Percentiles rank a stretch among this genome's conserved stretches.
These are phyloP conservation scores for Cebidichthys violaceus DNA, from an alignment of 2,113 vertebrate species.

Conservation along the genomic window DNA sequence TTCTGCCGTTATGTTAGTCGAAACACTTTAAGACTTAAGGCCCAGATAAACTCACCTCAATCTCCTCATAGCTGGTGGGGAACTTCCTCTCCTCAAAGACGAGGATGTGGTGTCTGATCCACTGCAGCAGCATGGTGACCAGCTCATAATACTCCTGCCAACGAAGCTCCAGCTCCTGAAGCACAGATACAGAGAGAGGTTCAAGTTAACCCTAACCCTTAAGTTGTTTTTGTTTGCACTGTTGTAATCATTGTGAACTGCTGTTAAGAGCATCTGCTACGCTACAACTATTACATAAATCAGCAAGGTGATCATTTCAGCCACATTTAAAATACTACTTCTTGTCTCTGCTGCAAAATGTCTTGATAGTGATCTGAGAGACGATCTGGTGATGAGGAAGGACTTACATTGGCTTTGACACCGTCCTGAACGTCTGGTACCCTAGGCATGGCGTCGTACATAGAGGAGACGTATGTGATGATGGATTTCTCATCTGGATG, in stretches of 20 bases:
- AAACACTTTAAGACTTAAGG: not conserved
- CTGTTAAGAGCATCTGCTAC: not conserved
- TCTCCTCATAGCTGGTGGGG: slow-evolving; percentile 93
- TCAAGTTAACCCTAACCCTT: not conserved
- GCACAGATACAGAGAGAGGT: not conserved
- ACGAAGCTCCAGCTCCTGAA: slow-evolving; percentile 93
- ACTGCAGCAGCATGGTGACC: slow-evolving; percentile 92
- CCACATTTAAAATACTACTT: not conserved
- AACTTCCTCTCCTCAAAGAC: slow-evolving; percentile 92
- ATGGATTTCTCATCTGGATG: slow-evolving; percentile 87
- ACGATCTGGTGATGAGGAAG: not conserved
- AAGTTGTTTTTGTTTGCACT: no score
- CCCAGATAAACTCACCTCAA: slow-evolving; percentile 84
- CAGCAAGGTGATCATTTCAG: not conserved
- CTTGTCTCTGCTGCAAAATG: not conserved
- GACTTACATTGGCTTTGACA: slow-evolving; percentile 90
- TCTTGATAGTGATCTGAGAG: not conserved
- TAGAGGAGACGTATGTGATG: slow-evolving; percentile 86
- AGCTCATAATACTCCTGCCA: slow-evolving; percentile 97
- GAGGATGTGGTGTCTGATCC: slow-evolving; percentile 90
- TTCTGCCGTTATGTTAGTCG: not conserved
- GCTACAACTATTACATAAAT: not conserved
- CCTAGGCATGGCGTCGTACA: slow-evolving; percentile 95
- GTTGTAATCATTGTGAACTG: not conserved
- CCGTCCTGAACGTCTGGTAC: slow-evolving; percentile 91